Conservation (phyloP, 1,140 invertebrate genomes). For the Melitaea cinxia region DNA sequence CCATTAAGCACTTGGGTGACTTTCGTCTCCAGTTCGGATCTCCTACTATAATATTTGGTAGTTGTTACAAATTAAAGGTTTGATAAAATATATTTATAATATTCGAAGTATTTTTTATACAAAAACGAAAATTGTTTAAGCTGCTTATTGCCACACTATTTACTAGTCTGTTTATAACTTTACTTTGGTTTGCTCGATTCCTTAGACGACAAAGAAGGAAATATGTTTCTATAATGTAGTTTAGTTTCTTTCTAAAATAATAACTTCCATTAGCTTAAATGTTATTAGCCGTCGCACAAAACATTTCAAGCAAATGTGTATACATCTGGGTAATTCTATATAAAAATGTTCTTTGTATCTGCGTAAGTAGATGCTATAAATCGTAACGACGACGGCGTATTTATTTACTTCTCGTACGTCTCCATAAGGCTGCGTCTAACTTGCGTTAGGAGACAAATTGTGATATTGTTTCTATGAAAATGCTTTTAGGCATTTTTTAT, state of each 20-base stretch:
- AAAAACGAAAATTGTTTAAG: no score
- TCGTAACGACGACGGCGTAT: constrained; percentile 26
- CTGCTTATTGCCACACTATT: no score
- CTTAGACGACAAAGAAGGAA: no score
- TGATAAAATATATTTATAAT: no score
- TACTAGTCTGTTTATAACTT: no score
- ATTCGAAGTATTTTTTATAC: no score
- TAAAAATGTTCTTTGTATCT: constrained; percentile 30
- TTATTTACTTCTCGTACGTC: constrained; percentile 32
- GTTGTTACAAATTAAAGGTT: no score
- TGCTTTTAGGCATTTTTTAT: neutral
- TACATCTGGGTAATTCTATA: constrained; percentile 21
- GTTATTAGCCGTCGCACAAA: neutral
- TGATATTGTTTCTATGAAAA: neutral
- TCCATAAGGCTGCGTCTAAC: constrained; percentile 32
- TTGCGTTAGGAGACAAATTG: constrained; percentile 17
- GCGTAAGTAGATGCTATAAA: constrained; percentile 33
- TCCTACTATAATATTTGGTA: no score
- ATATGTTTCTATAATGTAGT: no score
- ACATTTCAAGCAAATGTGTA: neutral
- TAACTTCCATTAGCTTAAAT: neutral
- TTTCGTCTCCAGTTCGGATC: no score
- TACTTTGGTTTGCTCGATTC: no score
- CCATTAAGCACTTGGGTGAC: no score
- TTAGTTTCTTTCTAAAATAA: neutral